These are phyloP conservation scores for Sterrhoptilus dennistouni DNA, from an alignment of 2,113 vertebrate genomes.

Conservation along the genomic window DNA sequence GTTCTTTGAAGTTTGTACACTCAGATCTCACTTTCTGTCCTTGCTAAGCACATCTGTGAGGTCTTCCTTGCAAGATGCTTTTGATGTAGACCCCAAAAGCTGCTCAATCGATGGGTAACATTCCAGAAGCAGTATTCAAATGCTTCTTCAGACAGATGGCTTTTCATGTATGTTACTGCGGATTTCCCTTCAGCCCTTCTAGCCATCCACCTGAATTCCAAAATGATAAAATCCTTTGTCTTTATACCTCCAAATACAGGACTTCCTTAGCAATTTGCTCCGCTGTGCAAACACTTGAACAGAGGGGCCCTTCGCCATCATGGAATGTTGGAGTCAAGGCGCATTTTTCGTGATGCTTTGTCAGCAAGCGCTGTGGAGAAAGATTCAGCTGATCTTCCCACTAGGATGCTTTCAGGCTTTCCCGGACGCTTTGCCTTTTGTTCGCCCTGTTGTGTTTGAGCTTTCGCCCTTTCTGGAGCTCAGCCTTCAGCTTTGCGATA, in stretches of 20 bases:
- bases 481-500: conserved; percentile 67
- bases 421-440: conserved; percentile 44
- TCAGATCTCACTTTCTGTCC: conserved; percentile 35
- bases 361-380: neutral
- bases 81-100: conserved; percentile 48
- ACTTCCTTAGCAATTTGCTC: neutral
- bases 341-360: conserved; percentile 2
- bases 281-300: neutral
- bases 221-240: neutral
- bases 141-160: neutral
- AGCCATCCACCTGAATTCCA: conserved; percentile 7
- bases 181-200: conserved; percentile 9
- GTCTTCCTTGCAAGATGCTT: conserved; percentile 54
- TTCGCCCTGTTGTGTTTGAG: conserved; percentile 71
- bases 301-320: neutral
- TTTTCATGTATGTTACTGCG: neutral
- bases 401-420: conserved; percentile 61
- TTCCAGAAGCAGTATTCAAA: conserved; percentile 13
- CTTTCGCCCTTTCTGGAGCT: conserved; percentile 54
- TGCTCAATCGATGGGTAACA: conserved; percentile 29
- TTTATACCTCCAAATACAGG: conserved; percentile 32
- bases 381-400: neutral
- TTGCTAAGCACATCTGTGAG: conserved; percentile 54
- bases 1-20: neutral
- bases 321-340: conserved; percentile 47